Evolutionary conservation across 2,113 vertebrate species (phyloP), one percentile per base, ranked within the genome.

Genomic region (Oreotrochilus melanogaster): DNA sequence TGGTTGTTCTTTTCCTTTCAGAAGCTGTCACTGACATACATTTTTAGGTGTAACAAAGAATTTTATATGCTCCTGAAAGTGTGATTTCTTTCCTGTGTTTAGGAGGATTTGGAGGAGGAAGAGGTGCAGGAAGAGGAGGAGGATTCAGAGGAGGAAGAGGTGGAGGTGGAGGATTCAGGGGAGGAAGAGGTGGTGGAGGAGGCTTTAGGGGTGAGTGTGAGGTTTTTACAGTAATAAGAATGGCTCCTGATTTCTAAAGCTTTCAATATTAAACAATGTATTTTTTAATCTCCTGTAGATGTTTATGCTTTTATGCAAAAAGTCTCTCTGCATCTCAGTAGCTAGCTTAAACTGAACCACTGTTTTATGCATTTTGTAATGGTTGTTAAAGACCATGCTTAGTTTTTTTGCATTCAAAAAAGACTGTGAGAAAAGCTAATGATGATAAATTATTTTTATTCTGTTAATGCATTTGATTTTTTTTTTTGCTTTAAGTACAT

Each of bases 101-200:
- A 98, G 98, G 98, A 95, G 98, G 98, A 18, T 98, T 98, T 3
- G 96, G 98, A 96, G 98, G 98, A 61, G 98, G 98, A 78, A 96
- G 99, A 94, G 98, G 97, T 69, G 97, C 98, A 88, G 98, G 95
- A 93, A 84, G 94, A 92, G 93, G 95, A 74, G 92, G 98, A 92
- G 98, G 98, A 8, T 97, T 97, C 82, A 94, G 97, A 95, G 96
- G 98, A 61, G 98, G 98, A 78, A 96, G 99, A 94, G 98, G 97
- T 39, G 98, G 95, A 93, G 93, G 95, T 70, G 92, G 98, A 92
- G 98, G 98, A 8, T 97, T 97, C 82, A 94, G 97, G 94, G 96
- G 98, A 85, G 97, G 98, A 5, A 92, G 98, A 85, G 98, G 99
- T 71, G 97, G 98, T 4, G 98, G 99, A 42, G 98, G 98, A 65